Evolutionary conservation across 1,140 invertebrate genomes (phyloP).

Genomic region (Diorhabda sublineata): DNA sequence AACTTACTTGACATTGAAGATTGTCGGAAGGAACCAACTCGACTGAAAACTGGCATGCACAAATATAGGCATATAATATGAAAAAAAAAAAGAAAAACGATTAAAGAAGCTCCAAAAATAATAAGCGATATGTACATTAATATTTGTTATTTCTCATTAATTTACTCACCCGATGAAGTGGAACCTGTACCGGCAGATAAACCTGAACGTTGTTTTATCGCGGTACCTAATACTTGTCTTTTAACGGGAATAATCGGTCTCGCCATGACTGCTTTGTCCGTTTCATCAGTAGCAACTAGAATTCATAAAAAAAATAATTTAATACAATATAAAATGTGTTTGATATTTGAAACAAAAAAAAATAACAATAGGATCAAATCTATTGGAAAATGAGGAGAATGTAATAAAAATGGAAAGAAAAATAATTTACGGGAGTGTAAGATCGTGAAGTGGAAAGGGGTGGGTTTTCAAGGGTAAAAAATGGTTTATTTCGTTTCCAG

Average conservation of each 20-base stretch:
- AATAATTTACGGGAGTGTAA: too few relatives aligned
- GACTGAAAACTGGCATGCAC: constrained; percentile 39
- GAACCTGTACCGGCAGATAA: constrained; percentile 7
- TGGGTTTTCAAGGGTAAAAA: too few relatives aligned
- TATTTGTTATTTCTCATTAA: background rate
- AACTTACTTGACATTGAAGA: constrained; percentile 34
- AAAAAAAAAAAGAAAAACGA: constrained; percentile 22
- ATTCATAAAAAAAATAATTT: constrained; percentile 20
- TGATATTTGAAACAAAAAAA: too few relatives aligned
- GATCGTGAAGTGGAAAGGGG: too few relatives aligned
- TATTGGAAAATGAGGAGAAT: too few relatives aligned
- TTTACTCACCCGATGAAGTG: background rate
- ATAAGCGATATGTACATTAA: constrained; percentile 9
- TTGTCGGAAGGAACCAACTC: constrained; percentile 43
- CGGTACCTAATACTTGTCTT: constrained; percentile 36
- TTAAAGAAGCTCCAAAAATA: constrained; percentile 19
- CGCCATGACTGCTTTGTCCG: constrained; percentile 42
- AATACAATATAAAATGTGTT: background rate
- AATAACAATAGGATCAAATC: too few relatives aligned
- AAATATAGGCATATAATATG: constrained; percentile 24
- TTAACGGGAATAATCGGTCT: constrained; percentile 44
- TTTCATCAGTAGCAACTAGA: constrained; percentile 39
- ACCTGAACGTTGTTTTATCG: constrained; percentile 33
- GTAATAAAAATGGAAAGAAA: too few relatives aligned
- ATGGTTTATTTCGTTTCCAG: too few relatives aligned